Conservation (phyloP, 2,797 vertebrate genomes). For the Phaenicophaeus curvirostris region DNA sequence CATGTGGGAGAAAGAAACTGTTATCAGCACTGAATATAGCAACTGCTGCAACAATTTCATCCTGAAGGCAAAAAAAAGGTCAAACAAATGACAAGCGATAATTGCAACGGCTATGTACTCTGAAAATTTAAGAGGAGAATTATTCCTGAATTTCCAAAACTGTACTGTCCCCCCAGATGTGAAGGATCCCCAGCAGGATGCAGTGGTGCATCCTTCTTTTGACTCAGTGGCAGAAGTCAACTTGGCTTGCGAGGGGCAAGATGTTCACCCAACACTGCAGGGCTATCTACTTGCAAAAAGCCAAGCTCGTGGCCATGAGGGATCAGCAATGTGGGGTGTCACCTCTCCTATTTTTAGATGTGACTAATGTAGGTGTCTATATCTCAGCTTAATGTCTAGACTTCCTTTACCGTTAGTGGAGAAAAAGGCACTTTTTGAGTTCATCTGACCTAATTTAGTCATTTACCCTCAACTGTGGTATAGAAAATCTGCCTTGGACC, state of each 20-base stretch:
- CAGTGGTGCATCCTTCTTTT: not conserved
- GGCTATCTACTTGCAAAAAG: not conserved
- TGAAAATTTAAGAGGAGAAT: conserved; percentile 20
- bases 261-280: not conserved
- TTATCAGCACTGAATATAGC: conserved; percentile 37
- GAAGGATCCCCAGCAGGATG: not conserved
- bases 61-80: not conserved
- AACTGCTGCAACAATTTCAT: conserved; percentile 37
- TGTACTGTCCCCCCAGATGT: not conserved
- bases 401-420: not conserved
- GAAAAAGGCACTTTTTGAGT: not conserved
- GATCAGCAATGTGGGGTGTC: not conserved
- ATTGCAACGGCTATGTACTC: conserved; percentile 19
- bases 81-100: conserved; percentile 21
- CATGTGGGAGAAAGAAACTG: conserved; percentile 31
- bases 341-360: not conserved
- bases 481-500: not conserved
- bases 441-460: not conserved
- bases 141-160: not conserved
- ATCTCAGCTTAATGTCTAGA: not conserved
- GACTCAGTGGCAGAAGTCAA: not conserved
- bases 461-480: not conserved
- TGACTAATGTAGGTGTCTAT: not conserved
- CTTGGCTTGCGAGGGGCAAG: not conserved
- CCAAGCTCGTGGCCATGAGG: accelerated